Conservation (phyloP, 2,113 vertebrate species). For the Rhodinocichla rosea region DNA sequence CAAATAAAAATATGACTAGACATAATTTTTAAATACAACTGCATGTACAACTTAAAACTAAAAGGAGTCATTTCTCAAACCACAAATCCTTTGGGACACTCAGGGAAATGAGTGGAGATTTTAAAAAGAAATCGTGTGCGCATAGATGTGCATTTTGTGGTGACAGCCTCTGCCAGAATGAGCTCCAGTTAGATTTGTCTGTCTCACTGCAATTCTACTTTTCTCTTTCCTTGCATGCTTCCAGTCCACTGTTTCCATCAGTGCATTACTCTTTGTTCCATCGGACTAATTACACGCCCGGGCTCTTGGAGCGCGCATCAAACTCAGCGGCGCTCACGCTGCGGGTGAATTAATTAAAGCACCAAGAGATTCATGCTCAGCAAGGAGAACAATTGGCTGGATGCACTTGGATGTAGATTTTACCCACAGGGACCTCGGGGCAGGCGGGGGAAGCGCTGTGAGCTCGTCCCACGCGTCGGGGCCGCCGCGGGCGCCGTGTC, state of each 20-base stretch:
- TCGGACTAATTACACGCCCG: background rate
- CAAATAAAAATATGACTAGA: conserved; percentile 15
- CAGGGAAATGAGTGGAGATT: background rate
- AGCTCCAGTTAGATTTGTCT: background rate
- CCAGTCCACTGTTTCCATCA: background rate
- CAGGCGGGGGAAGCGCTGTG: background rate
- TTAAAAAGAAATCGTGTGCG: accelerated
- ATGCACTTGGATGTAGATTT: background rate
- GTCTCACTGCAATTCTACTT: background rate
- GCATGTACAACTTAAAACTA: background rate
- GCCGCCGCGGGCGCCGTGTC: background rate
- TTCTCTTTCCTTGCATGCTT: background rate
- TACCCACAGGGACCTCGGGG: background rate
- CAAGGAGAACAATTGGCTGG: background rate
- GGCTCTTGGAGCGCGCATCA: background rate
- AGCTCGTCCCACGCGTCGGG: background rate
- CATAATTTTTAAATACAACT: conserved; percentile 5
- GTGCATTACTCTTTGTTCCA: conserved; percentile 14
- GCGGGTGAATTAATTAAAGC: conserved; percentile 49
- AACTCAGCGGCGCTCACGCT: background rate
- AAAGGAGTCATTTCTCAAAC: background rate
- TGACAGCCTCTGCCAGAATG: background rate
- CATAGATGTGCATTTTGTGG: background rate
- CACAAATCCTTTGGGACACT: background rate
- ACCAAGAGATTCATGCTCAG: background rate